A percentile compares a stretch with the other conserved stretches of the same genome.
phyloP scores from a whole-genome alignment of 2,797 vertebrate genomes.

The Mormyrops attenuatus region DNA sequence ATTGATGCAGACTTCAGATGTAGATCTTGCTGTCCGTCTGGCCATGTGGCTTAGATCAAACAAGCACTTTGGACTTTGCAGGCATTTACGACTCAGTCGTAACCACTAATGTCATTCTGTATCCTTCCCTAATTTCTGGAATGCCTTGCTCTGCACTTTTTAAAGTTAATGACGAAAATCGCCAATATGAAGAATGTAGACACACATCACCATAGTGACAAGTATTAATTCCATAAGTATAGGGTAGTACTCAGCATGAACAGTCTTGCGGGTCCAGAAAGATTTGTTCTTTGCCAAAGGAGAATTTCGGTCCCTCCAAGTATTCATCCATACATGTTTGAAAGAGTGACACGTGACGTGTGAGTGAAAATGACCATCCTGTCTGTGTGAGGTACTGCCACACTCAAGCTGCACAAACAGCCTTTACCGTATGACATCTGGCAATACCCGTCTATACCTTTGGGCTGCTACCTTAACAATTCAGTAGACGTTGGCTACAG shows the following conservation, averaged over 20 bases:
- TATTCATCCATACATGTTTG: not conserved
- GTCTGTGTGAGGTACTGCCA: not conserved
- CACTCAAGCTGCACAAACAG: not conserved
- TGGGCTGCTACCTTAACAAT: not conserved
- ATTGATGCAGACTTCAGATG: not conserved
- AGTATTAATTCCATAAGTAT: constrained; percentile 30
- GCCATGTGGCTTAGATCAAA: constrained; percentile 15
- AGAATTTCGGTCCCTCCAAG: not conserved
- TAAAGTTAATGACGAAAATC: constrained; percentile 31
- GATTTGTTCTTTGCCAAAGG: not conserved
- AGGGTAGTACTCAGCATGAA: not conserved
- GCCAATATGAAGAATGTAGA: constrained; percentile 36
- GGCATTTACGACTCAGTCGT: constrained; percentile 40
- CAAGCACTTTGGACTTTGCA: constrained; percentile 9
- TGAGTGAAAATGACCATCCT: not conserved
- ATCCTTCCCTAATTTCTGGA: constrained; percentile 32
- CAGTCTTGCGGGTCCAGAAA: constrained; percentile 7
- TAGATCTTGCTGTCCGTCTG: not conserved
- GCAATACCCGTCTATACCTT: not conserved
- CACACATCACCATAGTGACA: constrained; percentile 31
- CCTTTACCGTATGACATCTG: not conserved
- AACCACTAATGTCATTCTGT: constrained; percentile 28
- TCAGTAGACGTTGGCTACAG: not conserved
- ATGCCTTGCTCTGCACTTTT: constrained; percentile 28
- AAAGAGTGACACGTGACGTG: not conserved